A percentile compares a stretch with the other conserved stretches of the same genome.
These are phyloP conservation scores for Caenorhabditis elegans DNA, from an alignment of 1,140 invertebrate genomes.

Conservation along the genomic window WBcel235 BX284602.5:4540001-4540500, in stretches of 20 bases:
- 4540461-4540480: no score
- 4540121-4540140: background rate
- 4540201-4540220: background rate
- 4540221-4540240: background rate
- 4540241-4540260: background rate
- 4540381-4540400: background rate
- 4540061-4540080: background rate
- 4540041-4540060: background rate
- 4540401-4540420: no score
- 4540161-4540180: background rate
- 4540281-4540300: background rate
- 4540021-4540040: no score
- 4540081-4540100: background rate
- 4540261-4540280: background rate
- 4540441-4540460: no score
- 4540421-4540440: no score
- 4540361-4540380: background rate
- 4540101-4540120: background rate
- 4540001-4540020: background rate
- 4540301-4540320: background rate
- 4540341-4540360: background rate
- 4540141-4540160: background rate
- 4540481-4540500: no score
- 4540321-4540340: background rate
- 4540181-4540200: background rate